phyloP scores from a whole-genome alignment of 2,113 vertebrate genomes.

The Mus pahari region DNA sequence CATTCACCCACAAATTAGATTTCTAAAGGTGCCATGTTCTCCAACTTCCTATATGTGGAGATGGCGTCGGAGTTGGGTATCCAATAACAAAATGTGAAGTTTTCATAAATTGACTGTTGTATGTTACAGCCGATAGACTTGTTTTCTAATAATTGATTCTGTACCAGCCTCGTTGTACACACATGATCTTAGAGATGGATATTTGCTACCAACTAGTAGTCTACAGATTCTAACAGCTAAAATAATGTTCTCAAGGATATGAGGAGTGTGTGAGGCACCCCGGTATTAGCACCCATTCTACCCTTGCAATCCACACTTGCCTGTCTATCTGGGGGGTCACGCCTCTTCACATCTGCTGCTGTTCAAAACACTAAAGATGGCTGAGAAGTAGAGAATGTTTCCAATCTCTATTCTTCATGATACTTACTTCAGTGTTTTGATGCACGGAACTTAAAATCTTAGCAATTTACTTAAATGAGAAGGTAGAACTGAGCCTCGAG shows the following conservation, averaged over 20 bases:
- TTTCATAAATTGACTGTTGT: background rate
- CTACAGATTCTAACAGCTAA: slow-evolving; percentile 21
- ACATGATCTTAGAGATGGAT: slow-evolving; percentile 7
- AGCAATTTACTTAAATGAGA: background rate
- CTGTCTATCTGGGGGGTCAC: background rate
- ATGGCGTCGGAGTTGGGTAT: background rate
- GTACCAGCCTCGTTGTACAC: background rate
- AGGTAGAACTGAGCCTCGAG: background rate
- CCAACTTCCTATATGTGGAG: background rate
- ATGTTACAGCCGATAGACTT: background rate
- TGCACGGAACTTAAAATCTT: background rate
- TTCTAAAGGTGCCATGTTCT: background rate
- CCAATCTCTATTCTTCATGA: background rate
- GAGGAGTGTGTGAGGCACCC: background rate
- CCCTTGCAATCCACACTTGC: background rate
- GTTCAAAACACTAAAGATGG: background rate
- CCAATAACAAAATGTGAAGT: background rate
- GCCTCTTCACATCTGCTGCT: background rate
- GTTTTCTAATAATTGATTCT: background rate
- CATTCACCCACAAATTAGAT: background rate
- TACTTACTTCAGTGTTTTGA: background rate
- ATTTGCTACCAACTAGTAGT: slow-evolving; percentile 15
- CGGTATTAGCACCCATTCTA: rapidly evolving
- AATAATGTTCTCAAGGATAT: background rate
- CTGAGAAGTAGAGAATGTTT: background rate